Base-by-base conservation (phyloP, 2,113 vertebrate species). In the Apistogramma diplotaenia region DNA sequence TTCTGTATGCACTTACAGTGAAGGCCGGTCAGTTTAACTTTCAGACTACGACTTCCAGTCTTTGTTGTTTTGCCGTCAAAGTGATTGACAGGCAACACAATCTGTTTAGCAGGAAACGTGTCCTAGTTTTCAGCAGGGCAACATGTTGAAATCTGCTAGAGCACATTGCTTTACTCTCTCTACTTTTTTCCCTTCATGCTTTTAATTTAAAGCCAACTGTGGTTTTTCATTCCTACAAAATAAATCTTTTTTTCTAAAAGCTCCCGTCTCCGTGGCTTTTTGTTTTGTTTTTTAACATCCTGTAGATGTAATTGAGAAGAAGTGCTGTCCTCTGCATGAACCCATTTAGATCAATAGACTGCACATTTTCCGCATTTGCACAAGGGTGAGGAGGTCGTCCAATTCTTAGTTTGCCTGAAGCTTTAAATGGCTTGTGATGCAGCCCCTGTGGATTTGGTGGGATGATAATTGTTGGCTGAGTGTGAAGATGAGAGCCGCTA, bases 211-310 rank as follows among this genome's bases (percentile, higher is more conserved):
- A 82, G 13, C 57, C 12, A 49, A 23, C 12, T 11, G 2, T 40
- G n/a, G 15, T 19, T 21, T 25, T 21, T 21, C 4, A 9, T 74
- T 81, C 81, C 31, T 93, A 85, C 93, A 77, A 88, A 94, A 94
- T 93, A 94, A 93, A 94, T 75, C 27, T 3, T 49, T 5, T 89
- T 89, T 87, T 88, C 56, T 78, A 29, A 83, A 85, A 74, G 10
- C 59, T 60, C 3, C 19, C 8, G 5, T 40, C 18, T 65, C 12
- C 37, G 27, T 19, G 21, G 19, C 15, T 67, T 67, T 46, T 2
- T 19, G 0, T 12, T 3, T 2, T 59, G 6, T 2, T 3, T 35
- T 13, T 37, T 8, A 7, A 13, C 8, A n/a, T 21, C 10, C 51
- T 46, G 29, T 71, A 15, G 5, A 3, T 77, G 16, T 23, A 23